These are phyloP conservation scores for Chaetura pelagica DNA, from an alignment of 2,113 vertebrate species.

Conservation along the genomic window DNA sequence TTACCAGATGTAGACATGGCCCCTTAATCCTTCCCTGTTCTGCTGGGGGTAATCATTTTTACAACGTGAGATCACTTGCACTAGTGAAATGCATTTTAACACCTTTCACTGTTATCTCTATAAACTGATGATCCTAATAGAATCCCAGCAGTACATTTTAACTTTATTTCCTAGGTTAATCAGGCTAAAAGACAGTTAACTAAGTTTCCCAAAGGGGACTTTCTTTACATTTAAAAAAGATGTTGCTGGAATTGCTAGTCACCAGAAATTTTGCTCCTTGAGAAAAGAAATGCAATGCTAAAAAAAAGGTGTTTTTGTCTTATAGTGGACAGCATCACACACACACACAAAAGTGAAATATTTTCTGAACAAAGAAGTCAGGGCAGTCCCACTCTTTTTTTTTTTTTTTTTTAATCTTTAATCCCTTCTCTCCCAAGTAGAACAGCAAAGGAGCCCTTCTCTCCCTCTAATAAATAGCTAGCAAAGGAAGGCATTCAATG, in stretches of 20 bases:
- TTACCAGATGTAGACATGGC: background rate
- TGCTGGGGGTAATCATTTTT: constrained; percentile 71
- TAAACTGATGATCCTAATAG: constrained; percentile 49
- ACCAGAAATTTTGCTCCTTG: constrained; percentile 4
- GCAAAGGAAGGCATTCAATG: constrained; percentile 74
- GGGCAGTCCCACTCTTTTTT: constrained; percentile 53
- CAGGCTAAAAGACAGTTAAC: constrained; percentile 71
- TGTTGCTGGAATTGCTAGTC: constrained; percentile 14
- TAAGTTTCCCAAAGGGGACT: constrained; percentile 28
- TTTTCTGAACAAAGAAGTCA: constrained; percentile 65
- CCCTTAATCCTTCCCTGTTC: constrained; percentile 64
- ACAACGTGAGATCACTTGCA: constrained; percentile 64
- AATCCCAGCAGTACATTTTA: constrained; percentile 66
- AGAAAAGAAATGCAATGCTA: background rate
- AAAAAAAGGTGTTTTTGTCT: constrained; percentile 47
- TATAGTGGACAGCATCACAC: background rate
- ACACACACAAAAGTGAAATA: background rate
- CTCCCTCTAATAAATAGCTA: constrained; percentile 79
- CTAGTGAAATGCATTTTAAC: constrained; percentile 59
- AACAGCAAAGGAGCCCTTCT: constrained; percentile 71
- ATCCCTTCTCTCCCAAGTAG: constrained; percentile 73
- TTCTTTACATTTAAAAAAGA: background rate
- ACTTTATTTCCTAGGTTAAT: constrained; percentile 74
- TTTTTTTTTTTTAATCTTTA: constrained; percentile 80
- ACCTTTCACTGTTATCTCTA: constrained; percentile 32